A percentile compares a stretch with the other conserved stretches of the same genome.
Evolutionary conservation across 1,140 invertebrate genomes (phyloP).

Genomic region (Thaumetopoea pityocampa): DNA sequence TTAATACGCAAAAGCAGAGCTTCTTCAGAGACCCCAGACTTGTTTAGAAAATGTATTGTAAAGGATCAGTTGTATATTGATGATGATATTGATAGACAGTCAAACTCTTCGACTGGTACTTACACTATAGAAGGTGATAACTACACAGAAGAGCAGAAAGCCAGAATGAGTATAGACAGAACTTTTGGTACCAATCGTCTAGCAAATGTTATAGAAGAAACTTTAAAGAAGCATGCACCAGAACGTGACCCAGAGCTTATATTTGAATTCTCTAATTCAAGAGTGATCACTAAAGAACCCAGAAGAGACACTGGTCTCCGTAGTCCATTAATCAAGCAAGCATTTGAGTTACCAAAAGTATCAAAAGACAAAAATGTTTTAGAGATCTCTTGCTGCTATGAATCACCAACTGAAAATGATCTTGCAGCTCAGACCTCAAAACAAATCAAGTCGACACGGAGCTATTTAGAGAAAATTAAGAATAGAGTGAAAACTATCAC

Average conservation of each 20-base stretch:
- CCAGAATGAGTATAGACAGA: slow-evolving; percentile 90
- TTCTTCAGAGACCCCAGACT: slow-evolving; percentile 56
- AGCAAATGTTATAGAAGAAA: slow-evolving; percentile 44
- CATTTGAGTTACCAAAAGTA: slow-evolving; percentile 51
- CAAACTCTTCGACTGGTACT: slow-evolving; percentile 84
- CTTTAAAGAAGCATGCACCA: slow-evolving; percentile 33
- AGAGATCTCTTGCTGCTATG: slow-evolving; percentile 78
- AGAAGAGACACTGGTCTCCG: slow-evolving; percentile 44
- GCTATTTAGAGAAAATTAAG: slow-evolving; percentile 78
- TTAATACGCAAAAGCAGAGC: slow-evolving; percentile 44
- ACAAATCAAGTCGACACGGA: slow-evolving; percentile 71
- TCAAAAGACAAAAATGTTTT: slow-evolving; percentile 77
- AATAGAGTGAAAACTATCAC: slow-evolving; percentile 75
- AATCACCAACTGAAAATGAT: slow-evolving; percentile 69
- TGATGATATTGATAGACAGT: slow-evolving; percentile 60
- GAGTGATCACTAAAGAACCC: slow-evolving; percentile 58
- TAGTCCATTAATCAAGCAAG: slow-evolving; percentile 37
- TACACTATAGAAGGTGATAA: slow-evolving; percentile 91
- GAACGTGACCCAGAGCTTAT: slow-evolving; percentile 58
- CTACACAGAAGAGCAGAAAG: slow-evolving; percentile 90
- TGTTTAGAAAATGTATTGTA: slow-evolving; percentile 58
- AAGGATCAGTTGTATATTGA: slow-evolving; percentile 59
- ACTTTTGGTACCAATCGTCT: slow-evolving; percentile 76
- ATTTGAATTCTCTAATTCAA: slow-evolving; percentile 46
- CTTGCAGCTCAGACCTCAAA: slow-evolving; percentile 65